These are phyloP conservation scores for Lithobates sylvaticus DNA, from an alignment of 2,797 vertebrate species.

Conservation along the genomic window DNA sequence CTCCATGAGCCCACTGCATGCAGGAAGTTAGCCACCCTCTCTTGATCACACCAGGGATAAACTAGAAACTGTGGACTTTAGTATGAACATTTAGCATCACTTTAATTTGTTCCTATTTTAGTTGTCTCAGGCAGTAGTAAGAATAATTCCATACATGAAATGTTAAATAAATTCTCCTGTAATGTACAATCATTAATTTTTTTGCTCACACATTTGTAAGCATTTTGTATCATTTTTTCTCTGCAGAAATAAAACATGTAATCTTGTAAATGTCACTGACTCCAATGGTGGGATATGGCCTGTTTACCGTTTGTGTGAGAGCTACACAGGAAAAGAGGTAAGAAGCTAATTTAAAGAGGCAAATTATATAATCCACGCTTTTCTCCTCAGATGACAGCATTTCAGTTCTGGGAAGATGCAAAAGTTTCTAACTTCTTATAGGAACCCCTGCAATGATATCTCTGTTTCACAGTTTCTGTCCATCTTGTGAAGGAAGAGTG, in stretches of 20 bases:
- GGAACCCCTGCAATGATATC: neutral
- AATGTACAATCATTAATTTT: too few relatives aligned
- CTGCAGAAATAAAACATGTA: constrained; percentile 78
- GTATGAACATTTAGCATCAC: too few relatives aligned
- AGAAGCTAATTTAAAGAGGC: neutral
- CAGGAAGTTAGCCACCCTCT: too few relatives aligned
- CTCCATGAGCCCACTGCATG: too few relatives aligned
- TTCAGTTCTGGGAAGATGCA: neutral
- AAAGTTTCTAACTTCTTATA: neutral
- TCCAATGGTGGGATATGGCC: constrained; percentile 74
- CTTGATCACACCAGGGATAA: too few relatives aligned
- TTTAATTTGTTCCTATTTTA: too few relatives aligned
- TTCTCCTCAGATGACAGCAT: neutral
- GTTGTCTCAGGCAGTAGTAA: too few relatives aligned
- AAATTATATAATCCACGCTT: neutral
- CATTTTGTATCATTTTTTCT: neutral
- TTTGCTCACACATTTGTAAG: neutral
- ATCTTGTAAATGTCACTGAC: constrained; percentile 74
- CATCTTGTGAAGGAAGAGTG: neutral
- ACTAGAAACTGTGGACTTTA: too few relatives aligned
- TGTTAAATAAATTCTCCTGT: too few relatives aligned
- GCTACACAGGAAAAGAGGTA: constrained; percentile 86
- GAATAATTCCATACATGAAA: too few relatives aligned
- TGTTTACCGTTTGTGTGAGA: constrained; percentile 83
- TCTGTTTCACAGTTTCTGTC: neutral